Evolutionary conservation across 2,888 invertebrate genomes (phyloP).

Genomic region (Pegoplata infirma): DNA sequence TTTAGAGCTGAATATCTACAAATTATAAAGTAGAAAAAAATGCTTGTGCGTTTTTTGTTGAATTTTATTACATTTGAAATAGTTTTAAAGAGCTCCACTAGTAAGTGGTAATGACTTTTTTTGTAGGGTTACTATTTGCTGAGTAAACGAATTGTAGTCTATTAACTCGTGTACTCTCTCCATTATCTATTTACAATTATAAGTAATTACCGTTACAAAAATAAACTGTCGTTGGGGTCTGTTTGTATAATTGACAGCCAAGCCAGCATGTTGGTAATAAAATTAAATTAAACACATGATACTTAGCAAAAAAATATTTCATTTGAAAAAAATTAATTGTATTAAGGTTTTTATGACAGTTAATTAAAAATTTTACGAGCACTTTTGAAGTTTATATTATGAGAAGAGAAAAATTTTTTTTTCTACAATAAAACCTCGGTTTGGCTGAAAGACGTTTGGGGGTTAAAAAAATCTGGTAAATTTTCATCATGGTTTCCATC

Average conservation of each 20-base stretch:
- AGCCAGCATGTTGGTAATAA: too few species aligned
- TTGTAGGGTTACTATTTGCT: not conserved
- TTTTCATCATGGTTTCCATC: too few species aligned
- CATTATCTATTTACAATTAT: not conserved
- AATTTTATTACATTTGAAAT: not conserved
- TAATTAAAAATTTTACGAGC: too few species aligned
- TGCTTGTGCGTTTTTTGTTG: not conserved
- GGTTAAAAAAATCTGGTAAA: not conserved
- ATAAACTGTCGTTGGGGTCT: not conserved
- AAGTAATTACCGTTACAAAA: constrained; percentile 35
- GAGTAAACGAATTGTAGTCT: not conserved
- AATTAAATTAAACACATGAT: too few species aligned
- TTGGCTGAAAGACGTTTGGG: too few species aligned
- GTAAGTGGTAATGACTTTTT: not conserved
- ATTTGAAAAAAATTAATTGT: too few species aligned
- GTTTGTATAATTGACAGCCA: constrained; percentile 5
- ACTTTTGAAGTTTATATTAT: too few species aligned
- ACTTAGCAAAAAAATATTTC: too few species aligned
- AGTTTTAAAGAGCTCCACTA: not conserved
- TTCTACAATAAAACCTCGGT: not conserved
- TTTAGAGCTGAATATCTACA: too few species aligned
- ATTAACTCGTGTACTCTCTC: constrained; percentile 5
- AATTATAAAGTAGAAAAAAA: too few species aligned
- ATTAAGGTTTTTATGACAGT: too few species aligned
- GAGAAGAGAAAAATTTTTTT: too few species aligned